A percentile compares a stretch with the other conserved stretches of the same genome.
These are phyloP conservation scores for Drosophila setosimentum DNA, from an alignment of 2,888 invertebrate species.

Conservation along the genomic window DNA sequence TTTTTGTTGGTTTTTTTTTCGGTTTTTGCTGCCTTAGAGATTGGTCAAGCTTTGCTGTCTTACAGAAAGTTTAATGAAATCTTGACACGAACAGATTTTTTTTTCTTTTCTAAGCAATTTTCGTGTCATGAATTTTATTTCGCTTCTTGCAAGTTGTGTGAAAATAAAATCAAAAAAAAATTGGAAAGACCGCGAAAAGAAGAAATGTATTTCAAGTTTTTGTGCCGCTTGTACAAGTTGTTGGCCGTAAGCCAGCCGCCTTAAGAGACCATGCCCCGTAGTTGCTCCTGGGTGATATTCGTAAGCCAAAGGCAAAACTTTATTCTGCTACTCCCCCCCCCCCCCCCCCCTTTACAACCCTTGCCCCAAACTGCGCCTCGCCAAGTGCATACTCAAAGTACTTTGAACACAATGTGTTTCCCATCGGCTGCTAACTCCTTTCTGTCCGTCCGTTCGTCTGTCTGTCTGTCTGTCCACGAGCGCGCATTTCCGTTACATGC, in stretches of 20 bases:
- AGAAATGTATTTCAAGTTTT: constrained; percentile 50
- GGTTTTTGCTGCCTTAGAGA: constrained; percentile 30
- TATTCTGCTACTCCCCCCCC: constrained; percentile 14
- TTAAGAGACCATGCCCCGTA: constrained; percentile 40
- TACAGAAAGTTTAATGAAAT: constrained; percentile 77
- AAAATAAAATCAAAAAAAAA: constrained; percentile 32
- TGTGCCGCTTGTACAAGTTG: constrained; percentile 64
- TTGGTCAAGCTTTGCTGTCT: constrained; percentile 66
- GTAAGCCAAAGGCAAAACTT: constrained; percentile 63
- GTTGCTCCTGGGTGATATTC: constrained; percentile 44
- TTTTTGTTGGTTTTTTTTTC: background rate
- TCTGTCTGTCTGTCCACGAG: constrained; percentile 56
- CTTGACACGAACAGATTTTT: constrained; percentile 65
- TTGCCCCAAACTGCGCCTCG: background rate
- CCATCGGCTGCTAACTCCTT: constrained; percentile 9
- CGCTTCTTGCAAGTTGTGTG: constrained; percentile 60
- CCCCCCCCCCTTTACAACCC: background rate
- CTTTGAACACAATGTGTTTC: constrained; percentile 43
- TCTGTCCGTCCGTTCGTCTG: background rate
- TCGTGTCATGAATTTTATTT: constrained; percentile 80
- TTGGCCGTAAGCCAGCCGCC: constrained; percentile 68
- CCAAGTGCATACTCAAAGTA: constrained; percentile 61
- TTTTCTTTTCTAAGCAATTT: constrained; percentile 51
- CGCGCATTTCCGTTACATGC: constrained; percentile 80
- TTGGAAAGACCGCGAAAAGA: constrained; percentile 28